Evolutionary conservation across 2,888 invertebrate genomes (phyloP), one percentile per base, ranked within the genome.

Genomic region (Syritta pipiens): DNA sequence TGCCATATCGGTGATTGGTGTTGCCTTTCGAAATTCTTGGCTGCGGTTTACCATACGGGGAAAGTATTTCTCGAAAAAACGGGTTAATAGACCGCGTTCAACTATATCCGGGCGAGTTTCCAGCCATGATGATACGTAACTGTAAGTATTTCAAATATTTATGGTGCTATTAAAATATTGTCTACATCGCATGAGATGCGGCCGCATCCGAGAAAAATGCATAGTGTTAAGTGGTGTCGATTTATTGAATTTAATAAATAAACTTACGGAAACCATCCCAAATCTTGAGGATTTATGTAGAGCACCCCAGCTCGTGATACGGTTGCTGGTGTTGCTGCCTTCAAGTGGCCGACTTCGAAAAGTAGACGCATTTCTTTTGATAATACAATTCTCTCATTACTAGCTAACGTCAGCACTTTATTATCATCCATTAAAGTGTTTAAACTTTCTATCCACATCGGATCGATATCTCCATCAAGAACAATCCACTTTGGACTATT

Each of bases 401-500:
- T 97, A 9, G 98, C 98, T 84, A 98, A 89, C 0, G 98, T 98
- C 79, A 98, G 87, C 7, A 97, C 95, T 91, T 98, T 98, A 87
- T 98, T 98, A 86, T 98, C 98, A 86, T 98, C 98, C 98, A 98
- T 98, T 44, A 98, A 92, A 10, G 98, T 98, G 86, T 98, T 98
- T 19, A 98, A 91, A 17, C 97, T 97, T 89, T 98, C 98, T 84
- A 98, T 98, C 98, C 98, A 98, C 87, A 88, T 87, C 59, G 88
- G 88, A 82, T 88, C 88, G 82, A 98, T 98, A 87, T 98, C 97
- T 4, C 98, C 98, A 87, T 98, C 98, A 49, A 97, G 91, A 17
- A 98, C 94, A 83, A 98, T 96, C 98, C 98, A 98, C 86, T 97
- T 97, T 0, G 96, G 95, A 6, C 94, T 93, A 83, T 94, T 94